Base-by-base conservation (phyloP, 1,140 invertebrate genomes). In the Hermetia illucens region DNA sequence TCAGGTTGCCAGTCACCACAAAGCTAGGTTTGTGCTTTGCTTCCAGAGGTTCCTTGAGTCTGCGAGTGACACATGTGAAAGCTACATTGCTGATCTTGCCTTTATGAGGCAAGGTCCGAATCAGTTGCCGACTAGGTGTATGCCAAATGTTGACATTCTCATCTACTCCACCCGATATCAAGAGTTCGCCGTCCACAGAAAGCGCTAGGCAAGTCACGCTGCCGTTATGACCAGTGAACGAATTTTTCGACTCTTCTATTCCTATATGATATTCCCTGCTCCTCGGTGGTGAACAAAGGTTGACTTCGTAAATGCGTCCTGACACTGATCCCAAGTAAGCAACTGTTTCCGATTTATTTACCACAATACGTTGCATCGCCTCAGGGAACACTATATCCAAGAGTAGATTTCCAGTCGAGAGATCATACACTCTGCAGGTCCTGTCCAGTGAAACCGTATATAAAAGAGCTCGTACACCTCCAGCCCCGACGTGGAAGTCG, bases 401-500 rank as follows among this genome's bases (percentile, higher is more conserved):
- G 4, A 92, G 52, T 40, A 82, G 54, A 22, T 62, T 58, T 21
- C 83, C 85, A 29, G 64, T 66, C 6, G 62, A 48, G 8, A 90
- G 51, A 44, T 84, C 77, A 59, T 86, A 91, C 4, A 93, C 70
- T 62, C 82, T 84, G 46, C 79, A 79, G 13, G 82, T 85, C 49
- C 77, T 71, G 55, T 95, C 89, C 32, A 75, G 52, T 1, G 88
- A 91, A 4, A 77, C 75, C 1, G 87, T 79, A 33, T 72, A 75
- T 34, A 92, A 55, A 32, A 79, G 65, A 8, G 78, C 71, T 25
- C 72, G 68, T 15, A 70, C 55, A 3, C 77, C 76, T 1, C 61
- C 69, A 40, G 65, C 61, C 6, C 77, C 75, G 25, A 81, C 61
- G 66, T 66, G 69, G 47, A 92, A 51, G 61, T 87, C 84, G 18